A percentile compares a stretch with the other conserved stretches of the same genome.
Evolutionary conservation across 2,888 invertebrate genomes (phyloP).

Genomic region (Mimachlamys varia): DNA sequence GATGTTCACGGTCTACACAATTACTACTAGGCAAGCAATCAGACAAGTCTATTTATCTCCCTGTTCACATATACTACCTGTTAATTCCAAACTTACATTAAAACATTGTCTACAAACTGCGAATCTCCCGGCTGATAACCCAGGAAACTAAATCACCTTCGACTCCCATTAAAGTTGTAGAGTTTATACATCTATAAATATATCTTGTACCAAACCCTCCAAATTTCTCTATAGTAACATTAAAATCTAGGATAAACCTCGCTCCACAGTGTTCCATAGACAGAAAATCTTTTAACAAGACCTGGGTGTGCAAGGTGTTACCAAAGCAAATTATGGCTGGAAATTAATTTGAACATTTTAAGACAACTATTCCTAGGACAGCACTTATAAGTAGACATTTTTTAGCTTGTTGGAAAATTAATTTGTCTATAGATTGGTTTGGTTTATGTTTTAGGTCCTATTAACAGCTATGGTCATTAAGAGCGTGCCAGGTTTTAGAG

Average conservation of each 20-base stretch:
- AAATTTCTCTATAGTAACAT: neutral
- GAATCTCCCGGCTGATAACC: neutral
- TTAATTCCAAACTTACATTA: neutral
- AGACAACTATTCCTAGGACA: neutral
- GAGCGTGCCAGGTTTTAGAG: no score
- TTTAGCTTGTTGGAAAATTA: neutral
- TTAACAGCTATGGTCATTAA: no score
- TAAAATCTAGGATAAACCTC: neutral
- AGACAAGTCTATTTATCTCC: neutral
- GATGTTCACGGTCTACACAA: no score
- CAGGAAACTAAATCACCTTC: neutral
- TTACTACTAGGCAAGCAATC: no score
- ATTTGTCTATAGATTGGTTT: neutral
- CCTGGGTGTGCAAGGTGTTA: neutral
- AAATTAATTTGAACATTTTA: neutral
- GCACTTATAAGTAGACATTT: neutral
- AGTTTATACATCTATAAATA: neutral
- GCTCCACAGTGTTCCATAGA: neutral
- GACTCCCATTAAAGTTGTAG: neutral
- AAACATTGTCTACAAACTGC: neutral
- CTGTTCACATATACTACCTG: neutral
- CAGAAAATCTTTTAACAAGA: neutral
- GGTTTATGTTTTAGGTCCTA: no score
- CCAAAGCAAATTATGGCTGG: no score
- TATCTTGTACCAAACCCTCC: neutral